Conservation (phyloP, 2,797 vertebrate species). For the Sebastes aleutianus region DNA sequence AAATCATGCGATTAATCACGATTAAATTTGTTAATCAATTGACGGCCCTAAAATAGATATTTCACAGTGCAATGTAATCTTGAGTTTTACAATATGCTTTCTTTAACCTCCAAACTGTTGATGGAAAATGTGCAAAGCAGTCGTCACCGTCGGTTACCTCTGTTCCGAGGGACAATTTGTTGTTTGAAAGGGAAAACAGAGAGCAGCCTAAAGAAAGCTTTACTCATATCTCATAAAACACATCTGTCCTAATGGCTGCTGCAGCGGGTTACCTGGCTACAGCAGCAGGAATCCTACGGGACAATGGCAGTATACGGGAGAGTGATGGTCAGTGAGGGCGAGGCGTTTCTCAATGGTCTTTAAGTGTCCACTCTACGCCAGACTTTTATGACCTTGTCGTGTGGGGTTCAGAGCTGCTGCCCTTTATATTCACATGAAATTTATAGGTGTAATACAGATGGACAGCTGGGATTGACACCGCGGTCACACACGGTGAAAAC, state of each 20-base stretch:
- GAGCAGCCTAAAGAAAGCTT: slow-evolving; percentile 19
- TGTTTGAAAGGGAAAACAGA: slow-evolving; percentile 31
- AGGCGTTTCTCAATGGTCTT: slow-evolving; percentile 52
- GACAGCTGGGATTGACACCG: slow-evolving; percentile 46
- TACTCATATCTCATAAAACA: slow-evolving; percentile 49
- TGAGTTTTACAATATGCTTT: not conserved
- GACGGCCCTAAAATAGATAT: too few species aligned
- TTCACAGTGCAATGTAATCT: not conserved
- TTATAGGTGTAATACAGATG: slow-evolving; percentile 51
- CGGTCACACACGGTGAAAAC: slow-evolving; percentile 11
- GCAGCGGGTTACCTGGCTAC: slow-evolving; percentile 65
- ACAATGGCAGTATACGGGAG: slow-evolving; percentile 47
- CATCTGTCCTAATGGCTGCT: slow-evolving; percentile 47
- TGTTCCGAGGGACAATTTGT: slow-evolving; percentile 11
- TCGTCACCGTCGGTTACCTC: slow-evolving; percentile 7
- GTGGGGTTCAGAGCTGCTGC: slow-evolving; percentile 30
- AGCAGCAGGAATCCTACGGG: slow-evolving; percentile 45
- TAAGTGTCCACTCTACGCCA: slow-evolving; percentile 48
- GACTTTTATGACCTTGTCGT: slow-evolving; percentile 61
- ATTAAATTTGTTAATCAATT: too few species aligned
- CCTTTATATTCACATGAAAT: slow-evolving; percentile 57
- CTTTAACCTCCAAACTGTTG: not conserved
- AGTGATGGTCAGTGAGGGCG: slow-evolving; percentile 13
- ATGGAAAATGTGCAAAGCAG: not conserved
- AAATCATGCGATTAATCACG: too few species aligned